These are phyloP conservation scores for Pomacea canaliculata DNA, from an alignment of 2,888 invertebrate species.

Conservation along the genomic window DNA sequence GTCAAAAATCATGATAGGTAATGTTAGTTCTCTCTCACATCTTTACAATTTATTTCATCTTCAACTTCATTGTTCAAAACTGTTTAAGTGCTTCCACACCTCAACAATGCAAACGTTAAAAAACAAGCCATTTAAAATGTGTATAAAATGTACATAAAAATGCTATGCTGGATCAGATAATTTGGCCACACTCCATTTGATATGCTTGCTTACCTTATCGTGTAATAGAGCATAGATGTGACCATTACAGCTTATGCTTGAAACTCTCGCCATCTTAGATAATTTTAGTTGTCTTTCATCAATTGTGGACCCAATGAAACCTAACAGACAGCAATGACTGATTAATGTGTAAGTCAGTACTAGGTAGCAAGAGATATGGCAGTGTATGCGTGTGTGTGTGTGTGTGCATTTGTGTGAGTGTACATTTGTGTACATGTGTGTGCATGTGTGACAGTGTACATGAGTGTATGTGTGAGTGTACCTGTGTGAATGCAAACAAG, in stretches of 20 bases:
- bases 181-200: no score
- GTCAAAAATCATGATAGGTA: neutral
- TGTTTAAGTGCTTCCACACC: neutral
- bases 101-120: no score
- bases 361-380: neutral
- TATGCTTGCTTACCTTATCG: constrained; percentile 39
- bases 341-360: neutral
- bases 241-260: constrained; percentile 43
- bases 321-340: constrained; percentile 14
- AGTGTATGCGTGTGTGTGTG: neutral
- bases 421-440: neutral
- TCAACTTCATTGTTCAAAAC: neutral
- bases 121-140: no score
- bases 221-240: constrained; percentile 45
- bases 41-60: neutral
- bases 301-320: constrained; percentile 44
- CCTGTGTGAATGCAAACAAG: neutral
- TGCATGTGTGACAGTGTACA: neutral
- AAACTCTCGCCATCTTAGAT: constrained; percentile 41
- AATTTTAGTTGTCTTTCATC: constrained; percentile 38
- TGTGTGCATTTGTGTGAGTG: neutral
- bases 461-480: neutral
- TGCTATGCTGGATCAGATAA: no score
- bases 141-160: no score
- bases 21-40: neutral